phyloP scores from a whole-genome alignment of 2,888 invertebrate genomes.

The Tortricodes alternella region DNA sequence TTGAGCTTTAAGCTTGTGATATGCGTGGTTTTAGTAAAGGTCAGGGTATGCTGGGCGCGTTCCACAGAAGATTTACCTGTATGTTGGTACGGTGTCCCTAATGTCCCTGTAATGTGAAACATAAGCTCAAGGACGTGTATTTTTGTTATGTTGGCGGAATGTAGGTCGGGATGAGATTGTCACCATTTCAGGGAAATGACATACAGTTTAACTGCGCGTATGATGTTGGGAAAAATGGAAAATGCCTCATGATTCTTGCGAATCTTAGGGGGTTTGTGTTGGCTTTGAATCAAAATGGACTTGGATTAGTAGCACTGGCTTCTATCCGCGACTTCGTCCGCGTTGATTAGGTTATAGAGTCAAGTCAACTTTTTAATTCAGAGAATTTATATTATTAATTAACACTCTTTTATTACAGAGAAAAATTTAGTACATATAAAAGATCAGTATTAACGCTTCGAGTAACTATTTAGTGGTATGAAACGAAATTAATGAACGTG shows the following conservation, averaged over 20 bases:
- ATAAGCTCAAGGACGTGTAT: conserved; percentile 31
- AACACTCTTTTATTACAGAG: no score
- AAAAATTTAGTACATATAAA: no score
- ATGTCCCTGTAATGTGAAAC: conserved; percentile 55
- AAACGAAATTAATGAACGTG: no score
- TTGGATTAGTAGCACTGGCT: no score
- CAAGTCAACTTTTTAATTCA: no score
- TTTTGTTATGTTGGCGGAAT: conserved; percentile 26
- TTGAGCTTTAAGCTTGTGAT: neutral
- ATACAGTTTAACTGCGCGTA: conserved; percentile 22
- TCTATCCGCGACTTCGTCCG: no score
- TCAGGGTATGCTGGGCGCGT: conserved; percentile 36
- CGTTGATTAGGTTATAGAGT: no score
- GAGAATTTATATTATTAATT: no score
- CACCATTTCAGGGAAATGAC: conserved; percentile 19
- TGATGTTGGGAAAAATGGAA: conserved; percentile 21
- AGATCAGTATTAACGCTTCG: no score
- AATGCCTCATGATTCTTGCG: no score
- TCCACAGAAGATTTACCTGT: conserved; percentile 53
- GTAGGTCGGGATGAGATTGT: conserved; percentile 19
- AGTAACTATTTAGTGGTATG: no score
- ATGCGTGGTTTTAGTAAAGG: neutral
- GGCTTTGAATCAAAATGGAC: neutral
- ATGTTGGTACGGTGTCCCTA: conserved; percentile 47
- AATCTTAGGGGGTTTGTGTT: neutral